Conservation (phyloP, 2,113 vertebrate genomes). For the Oryzias celebensis region DNA sequence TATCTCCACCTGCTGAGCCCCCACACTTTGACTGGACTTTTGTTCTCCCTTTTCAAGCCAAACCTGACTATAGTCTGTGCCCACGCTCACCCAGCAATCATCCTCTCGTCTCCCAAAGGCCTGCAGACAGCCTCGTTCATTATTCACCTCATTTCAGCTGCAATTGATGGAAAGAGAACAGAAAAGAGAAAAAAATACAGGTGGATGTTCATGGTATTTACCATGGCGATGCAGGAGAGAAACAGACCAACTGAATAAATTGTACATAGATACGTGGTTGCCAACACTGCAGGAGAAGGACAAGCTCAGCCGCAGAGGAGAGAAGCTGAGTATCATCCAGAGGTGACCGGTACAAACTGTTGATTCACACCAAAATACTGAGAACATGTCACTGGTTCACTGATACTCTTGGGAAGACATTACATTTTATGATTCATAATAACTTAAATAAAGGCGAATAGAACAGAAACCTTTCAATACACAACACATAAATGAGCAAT, state of each 20-base stretch:
- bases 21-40: slow-evolving; percentile 17
- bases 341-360: slow-evolving; percentile 30
- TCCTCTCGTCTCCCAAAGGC: slow-evolving; percentile 21
- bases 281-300: slow-evolving; percentile 22
- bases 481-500: slow-evolving; percentile 53
- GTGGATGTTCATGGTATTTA: slow-evolving; percentile 41
- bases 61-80: slow-evolving; percentile 17
- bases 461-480: slow-evolving; percentile 54
- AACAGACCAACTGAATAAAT: slow-evolving; percentile 40
- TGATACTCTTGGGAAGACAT: slow-evolving; percentile 43
- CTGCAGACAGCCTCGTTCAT: slow-evolving; percentile 19
- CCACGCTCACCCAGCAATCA: slow-evolving; percentile 36
- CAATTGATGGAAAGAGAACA: slow-evolving; percentile 21
- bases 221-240: slow-evolving; percentile 38
- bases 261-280: slow-evolving; percentile 30
- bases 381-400: slow-evolving; percentile 50
- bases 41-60: slow-evolving; percentile 3
- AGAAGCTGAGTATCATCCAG: slow-evolving; percentile 8
- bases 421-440: slow-evolving; percentile 57
- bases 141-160: slow-evolving; percentile 21
- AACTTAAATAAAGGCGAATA: slow-evolving; percentile 69
- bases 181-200: slow-evolving; percentile 13
- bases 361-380: slow-evolving; percentile 20
- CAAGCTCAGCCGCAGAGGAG: background rate
- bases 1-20: slow-evolving; percentile 10